These are phyloP conservation scores for Myotis daubentonii DNA, from an alignment of 2,797 vertebrate genomes.

Conservation along the genomic window DNA sequence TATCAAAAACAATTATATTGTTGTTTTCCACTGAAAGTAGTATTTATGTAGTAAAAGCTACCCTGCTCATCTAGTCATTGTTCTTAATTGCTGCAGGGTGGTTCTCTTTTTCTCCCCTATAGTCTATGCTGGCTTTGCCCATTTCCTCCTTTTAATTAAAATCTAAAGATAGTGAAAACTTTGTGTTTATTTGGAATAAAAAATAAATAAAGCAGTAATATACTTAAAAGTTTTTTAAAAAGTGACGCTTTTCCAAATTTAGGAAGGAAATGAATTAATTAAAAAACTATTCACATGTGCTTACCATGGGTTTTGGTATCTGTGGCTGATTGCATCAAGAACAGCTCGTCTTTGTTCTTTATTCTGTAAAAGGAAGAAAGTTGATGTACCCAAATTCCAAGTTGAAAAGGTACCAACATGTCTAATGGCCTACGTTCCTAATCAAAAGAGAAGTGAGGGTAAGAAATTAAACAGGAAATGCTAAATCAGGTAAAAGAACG, in stretches of 20 bases:
- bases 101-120: neutral
- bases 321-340: conserved; percentile 83
- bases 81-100: neutral
- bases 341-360: conserved; percentile 76
- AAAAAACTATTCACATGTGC: neutral
- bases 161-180: neutral
- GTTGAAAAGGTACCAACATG: neutral
- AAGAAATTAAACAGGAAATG: neutral
- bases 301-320: conserved; percentile 86
- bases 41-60: conserved; percentile 1
- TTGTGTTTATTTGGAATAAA: conserved; percentile 18
- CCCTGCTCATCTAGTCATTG: neutral
- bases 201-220: neutral
- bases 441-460: neutral
- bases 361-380: conserved; percentile 82
- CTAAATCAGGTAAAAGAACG: neutral
- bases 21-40: conserved; percentile 18
- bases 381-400: neutral
- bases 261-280: neutral
- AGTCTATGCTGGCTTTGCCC: neutral
- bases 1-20: neutral
- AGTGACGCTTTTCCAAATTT: neutral
- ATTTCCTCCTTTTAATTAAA: neutral
- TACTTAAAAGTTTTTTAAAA: neutral
- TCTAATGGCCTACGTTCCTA: neutral